Conservation (phyloP, 2,797 vertebrate species). For the Xerus rutilus region DNA sequence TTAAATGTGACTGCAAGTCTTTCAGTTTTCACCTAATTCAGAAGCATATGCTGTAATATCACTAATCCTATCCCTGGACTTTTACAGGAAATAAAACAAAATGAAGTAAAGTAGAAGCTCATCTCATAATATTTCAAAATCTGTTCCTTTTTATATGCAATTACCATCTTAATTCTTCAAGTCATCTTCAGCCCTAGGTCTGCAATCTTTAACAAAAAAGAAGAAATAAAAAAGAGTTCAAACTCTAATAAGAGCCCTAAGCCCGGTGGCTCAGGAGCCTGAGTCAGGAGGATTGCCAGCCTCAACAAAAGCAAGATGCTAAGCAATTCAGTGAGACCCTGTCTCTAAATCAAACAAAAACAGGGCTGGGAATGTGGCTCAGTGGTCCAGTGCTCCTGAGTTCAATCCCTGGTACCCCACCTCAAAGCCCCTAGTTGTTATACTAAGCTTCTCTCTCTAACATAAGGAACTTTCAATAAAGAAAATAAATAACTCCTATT, state of each 20-base stretch:
- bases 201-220: not conserved
- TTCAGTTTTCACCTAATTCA: not conserved
- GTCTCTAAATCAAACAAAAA: too few species aligned
- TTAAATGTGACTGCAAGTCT: not conserved
- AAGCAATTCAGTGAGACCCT: too few species aligned
- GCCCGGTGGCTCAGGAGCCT: too few species aligned
- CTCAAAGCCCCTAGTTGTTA: not conserved
- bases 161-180: not conserved
- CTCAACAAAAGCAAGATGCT: too few species aligned
- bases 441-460: not conserved
- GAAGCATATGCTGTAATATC: not conserved
- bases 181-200: not conserved
- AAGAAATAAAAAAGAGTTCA: not conserved
- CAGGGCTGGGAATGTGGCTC: too few species aligned
- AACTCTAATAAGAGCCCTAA: not conserved
- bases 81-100: not conserved
- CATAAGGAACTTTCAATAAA: not conserved
- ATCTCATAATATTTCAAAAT: not conserved
- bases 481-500: not conserved
- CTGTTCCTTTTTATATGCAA: not conserved
- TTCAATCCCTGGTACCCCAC: too few species aligned
- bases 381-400: too few species aligned
- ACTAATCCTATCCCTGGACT: not conserved
- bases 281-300: too few species aligned
- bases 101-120: not conserved